These are phyloP conservation scores for Neotoxoptera formosana DNA, from an alignment of 1,140 invertebrate species.

Conservation along the genomic window DNA sequence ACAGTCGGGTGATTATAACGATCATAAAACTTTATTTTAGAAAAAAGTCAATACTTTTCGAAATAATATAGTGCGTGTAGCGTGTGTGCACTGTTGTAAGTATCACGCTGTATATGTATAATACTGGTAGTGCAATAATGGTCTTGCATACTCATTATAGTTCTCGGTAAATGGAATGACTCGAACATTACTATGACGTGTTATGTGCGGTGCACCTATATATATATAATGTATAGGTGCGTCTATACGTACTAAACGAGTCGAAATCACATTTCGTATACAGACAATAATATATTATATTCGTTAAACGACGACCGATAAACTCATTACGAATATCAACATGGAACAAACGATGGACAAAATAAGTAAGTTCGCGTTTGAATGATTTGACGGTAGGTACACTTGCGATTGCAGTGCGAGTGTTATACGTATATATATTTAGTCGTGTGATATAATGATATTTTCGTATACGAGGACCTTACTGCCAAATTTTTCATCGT, in stretches of 20 bases:
- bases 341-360: neutral
- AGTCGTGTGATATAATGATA: neutral
- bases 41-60: neutral
- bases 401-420: neutral
- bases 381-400: neutral
- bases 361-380: neutral
- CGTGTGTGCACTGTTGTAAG: neutral
- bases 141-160: neutral
- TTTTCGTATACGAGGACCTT: neutral
- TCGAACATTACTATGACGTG: neutral
- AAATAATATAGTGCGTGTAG: neutral
- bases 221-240: neutral
- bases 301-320: neutral
- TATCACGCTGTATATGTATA: neutral
- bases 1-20: neutral
- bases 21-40: neutral
- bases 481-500: neutral
- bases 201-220: neutral
- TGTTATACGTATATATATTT: neutral
- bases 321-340: neutral
- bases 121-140: neutral
- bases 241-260: neutral
- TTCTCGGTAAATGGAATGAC: neutral
- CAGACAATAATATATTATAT: neutral
- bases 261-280: neutral